Evolutionary conservation across 2,113 vertebrate genomes (phyloP), one percentile per base, ranked within the genome.

Genomic region (Odocoileus hemionus): DNA sequence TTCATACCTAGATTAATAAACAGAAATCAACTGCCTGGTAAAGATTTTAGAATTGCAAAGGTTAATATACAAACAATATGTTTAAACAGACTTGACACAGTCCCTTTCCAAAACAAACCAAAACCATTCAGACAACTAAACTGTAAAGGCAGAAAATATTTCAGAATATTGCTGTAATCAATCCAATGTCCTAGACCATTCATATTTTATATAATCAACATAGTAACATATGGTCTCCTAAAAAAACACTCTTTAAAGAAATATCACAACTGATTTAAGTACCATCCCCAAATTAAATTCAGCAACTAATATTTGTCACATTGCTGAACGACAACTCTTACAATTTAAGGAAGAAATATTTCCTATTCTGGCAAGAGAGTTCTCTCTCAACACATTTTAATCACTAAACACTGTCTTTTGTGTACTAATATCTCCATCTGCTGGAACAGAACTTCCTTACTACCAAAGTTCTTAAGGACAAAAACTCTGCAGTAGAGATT

Each of bases 381-480:
- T 80, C 76, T 60, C 91, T 96, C 86, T 95, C 80, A 95, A 89
- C 50, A 94, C 89, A 90, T 86, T 98, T 97, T 97, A 97, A 78
- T 95, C 94, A 96, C 61, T 92, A 93, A 96, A 94, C 86, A 83
- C 74, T 87, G 36, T 86, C 91, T 97, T 97, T 58, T 95, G 79
- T 97, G 95, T 97, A 97, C 79, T 96, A 94, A 96, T 90, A 98
- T 79, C 97, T 79, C 98, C 98, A 98, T 97, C 98, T 98, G 93
- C 97, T 98, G 98, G 97, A 98, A 93, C 91, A 3, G 43, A 96
- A 86, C 70, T 79, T 97, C 21, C 93, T 93, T 52, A 95, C 97
- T 80, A 83, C 52, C 76, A 84, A 88, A 91, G 78, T 70, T 88
- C 87, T 85, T 96, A 86, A 94, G 28, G 36, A 96, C 87, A 96